A percentile compares a stretch with the other conserved stretches of the same genome.
These are phyloP conservation scores for Cottus gobio DNA, from an alignment of 2,113 vertebrate species.

Conservation along the genomic window DNA sequence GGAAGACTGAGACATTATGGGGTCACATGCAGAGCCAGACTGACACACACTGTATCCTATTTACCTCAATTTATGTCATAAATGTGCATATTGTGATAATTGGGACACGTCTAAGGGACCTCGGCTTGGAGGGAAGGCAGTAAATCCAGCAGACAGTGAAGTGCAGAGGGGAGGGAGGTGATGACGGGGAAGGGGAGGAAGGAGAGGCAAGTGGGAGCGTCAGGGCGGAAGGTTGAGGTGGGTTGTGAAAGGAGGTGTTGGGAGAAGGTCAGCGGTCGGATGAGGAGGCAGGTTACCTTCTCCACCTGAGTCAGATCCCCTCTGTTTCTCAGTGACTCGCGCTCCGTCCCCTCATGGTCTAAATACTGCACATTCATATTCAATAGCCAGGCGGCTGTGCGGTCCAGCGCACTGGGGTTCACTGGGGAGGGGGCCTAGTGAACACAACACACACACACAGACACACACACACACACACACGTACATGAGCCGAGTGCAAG, in stretches of 20 bases:
- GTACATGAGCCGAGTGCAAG: constrained; percentile 74
- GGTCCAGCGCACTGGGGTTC: constrained; percentile 99
- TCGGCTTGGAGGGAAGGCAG: constrained; percentile 16
- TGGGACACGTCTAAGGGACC: not conserved
- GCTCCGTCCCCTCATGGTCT: constrained; percentile 95
- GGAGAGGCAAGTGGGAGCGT: constrained; percentile 39
- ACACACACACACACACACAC: constrained; percentile 61
- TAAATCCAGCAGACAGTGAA: constrained; percentile 31
- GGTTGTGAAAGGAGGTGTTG: constrained; percentile 50
- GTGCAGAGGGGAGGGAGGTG: constrained; percentile 3
- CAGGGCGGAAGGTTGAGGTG: constrained; percentile 51
- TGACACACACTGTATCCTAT: too few species aligned
- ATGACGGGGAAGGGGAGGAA: constrained; percentile 56
- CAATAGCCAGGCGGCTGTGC: constrained; percentile 99
- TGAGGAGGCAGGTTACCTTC: constrained; percentile 89
- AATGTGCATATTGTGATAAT: constrained; percentile 10
- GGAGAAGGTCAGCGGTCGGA: constrained; percentile 54
- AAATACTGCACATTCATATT: constrained; percentile 99
- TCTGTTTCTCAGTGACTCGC: constrained; percentile 95
- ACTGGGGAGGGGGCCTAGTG: constrained; percentile 98
- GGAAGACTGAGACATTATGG: too few species aligned
- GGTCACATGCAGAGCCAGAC: too few species aligned
- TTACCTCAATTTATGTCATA: not conserved
- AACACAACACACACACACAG: constrained; percentile 82
- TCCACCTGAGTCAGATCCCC: constrained; percentile 97